Evolutionary conservation across 2,797 vertebrate species (phyloP).

Genomic region (Tiaroga cobitis): DNA sequence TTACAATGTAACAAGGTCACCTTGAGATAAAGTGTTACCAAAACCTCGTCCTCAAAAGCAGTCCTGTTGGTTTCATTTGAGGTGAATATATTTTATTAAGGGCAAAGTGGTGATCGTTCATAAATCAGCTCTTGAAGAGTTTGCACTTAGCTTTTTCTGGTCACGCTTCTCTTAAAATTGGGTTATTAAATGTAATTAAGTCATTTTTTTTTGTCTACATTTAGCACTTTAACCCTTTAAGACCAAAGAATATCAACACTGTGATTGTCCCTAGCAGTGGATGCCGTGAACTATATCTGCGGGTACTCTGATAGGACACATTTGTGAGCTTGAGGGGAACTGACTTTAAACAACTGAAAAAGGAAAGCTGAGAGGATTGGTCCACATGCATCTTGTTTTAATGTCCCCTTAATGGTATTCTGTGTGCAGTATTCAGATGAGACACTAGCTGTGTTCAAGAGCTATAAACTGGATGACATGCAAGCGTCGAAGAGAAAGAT

Average conservation of each 20-base stretch:
- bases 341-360: not conserved
- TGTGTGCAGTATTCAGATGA: conserved; percentile 91
- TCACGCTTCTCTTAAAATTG: not conserved
- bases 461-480: conserved; percentile 96
- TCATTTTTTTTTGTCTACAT: not conserved
- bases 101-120: not conserved
- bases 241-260: not conserved
- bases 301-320: not conserved
- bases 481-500: conserved; percentile 95
- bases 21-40: too few species aligned
- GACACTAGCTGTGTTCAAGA: conserved; percentile 96
- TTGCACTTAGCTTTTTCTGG: not conserved
- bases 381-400: not conserved
- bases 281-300: not conserved
- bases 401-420: conserved; percentile 28
- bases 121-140: not conserved
- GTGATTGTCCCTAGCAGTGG: not conserved
- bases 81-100: not conserved
- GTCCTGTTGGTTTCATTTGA: not conserved
- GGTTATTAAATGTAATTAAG: not conserved
- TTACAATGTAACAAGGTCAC: too few species aligned
- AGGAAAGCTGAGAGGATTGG: not conserved
- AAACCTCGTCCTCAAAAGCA: not conserved
- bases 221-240: too few species aligned
- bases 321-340: not conserved